Evolutionary conservation across 2,113 vertebrate species (phyloP).

Genomic region (Eurypyga helias): DNA sequence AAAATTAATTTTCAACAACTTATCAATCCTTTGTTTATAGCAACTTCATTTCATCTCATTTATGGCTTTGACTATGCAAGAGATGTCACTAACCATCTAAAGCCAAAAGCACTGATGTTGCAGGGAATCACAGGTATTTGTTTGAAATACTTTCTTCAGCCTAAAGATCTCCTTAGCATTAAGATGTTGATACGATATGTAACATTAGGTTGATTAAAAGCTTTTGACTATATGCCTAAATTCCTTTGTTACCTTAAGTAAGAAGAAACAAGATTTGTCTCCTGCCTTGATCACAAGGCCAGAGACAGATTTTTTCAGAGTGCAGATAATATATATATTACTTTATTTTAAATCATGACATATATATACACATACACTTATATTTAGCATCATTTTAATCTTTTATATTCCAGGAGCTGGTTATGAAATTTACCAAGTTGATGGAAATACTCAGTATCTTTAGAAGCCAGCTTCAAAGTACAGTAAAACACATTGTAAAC

Average conservation of each 20-base stretch:
- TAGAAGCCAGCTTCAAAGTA: neutral
- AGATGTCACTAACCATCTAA: neutral
- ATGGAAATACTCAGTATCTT: neutral
- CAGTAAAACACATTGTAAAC: neutral
- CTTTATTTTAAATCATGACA: neutral
- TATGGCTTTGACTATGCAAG: neutral
- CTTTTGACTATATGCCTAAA: neutral
- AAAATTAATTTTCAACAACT: neutral
- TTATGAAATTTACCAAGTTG: neutral
- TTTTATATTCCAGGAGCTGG: neutral
- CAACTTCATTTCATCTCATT: neutral
- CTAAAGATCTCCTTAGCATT: neutral
- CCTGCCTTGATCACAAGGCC: neutral
- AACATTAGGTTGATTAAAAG: neutral
- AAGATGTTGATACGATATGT: neutral
- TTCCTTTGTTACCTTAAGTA: neutral
- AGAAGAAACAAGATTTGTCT: neutral
- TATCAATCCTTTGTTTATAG: neutral
- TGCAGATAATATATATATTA: neutral
- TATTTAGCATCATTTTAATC: neutral
- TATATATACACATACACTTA: rapidly evolving
- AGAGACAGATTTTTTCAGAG: neutral
- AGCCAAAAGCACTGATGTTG: neutral
- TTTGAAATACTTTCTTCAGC: neutral
- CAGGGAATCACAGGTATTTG: neutral